These are phyloP conservation scores for Antrozous pallidus DNA, from an alignment of 2,797 vertebrate genomes.

Conservation along the genomic window DNA sequence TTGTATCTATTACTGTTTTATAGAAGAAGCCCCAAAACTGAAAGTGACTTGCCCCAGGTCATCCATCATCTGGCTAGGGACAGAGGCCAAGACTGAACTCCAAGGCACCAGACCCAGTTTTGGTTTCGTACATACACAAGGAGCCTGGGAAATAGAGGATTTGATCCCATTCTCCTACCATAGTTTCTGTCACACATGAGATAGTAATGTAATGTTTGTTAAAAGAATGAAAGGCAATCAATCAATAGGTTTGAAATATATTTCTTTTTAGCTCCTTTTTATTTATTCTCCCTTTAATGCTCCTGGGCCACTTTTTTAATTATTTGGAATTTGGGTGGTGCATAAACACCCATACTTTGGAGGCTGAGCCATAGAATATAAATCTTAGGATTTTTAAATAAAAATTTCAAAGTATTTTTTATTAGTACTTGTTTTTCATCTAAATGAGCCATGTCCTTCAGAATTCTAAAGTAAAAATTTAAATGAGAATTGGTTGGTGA, in stretches of 20 bases:
- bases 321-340: neutral
- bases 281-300: neutral
- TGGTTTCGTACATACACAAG: neutral
- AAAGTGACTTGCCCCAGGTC: neutral
- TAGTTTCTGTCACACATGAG: neutral
- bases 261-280: neutral
- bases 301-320: neutral
- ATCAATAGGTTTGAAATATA: neutral
- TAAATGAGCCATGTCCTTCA: neutral
- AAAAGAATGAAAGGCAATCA: neutral
- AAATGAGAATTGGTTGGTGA: neutral
- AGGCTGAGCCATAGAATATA: neutral
- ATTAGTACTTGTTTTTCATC: neutral
- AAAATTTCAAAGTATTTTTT: neutral
- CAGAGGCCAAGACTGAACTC: neutral
- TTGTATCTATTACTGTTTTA: neutral
- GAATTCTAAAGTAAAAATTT: slow-evolving; percentile 32
- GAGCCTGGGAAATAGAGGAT: neutral
- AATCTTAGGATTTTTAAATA: neutral
- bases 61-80: neutral
- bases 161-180: neutral
- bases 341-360: neutral
- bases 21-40: neutral
- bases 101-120: neutral
- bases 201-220: neutral